Base-by-base conservation (phyloP, 2,888 invertebrate genomes). In the Ornithoptera alexandrae region DNA sequence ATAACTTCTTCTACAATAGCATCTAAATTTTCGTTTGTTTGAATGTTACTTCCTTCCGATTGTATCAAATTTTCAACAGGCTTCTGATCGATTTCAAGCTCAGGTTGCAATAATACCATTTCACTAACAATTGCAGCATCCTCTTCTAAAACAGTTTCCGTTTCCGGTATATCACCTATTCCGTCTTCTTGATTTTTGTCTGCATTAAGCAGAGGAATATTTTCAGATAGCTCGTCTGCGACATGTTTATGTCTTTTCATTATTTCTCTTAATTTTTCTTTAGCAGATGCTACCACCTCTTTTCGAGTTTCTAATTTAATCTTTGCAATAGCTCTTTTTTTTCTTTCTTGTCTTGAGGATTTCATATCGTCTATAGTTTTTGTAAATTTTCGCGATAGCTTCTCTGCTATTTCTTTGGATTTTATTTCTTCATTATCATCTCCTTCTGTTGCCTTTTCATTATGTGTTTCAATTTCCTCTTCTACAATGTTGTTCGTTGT, bases 1-100 rank as follows among this genome's bases (percentile, higher is more conserved):
- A 93, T 90, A 60, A 92, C 92, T 76, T 93, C 92, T 79, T 93
- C 93, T 1, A 93, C 92, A 71, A 93, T 93, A 17, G 82, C 82
- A 73, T 93, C 88, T 70, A 93, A 83, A 72, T 86, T 90, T 80
- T 89, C 85, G 73, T 88, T 85, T 39, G 83, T 82, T 57, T 75
- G 78, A 70, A 77, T 82, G 58, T 75, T 72, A 69, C 70, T 71
- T 62, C 79, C 75, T 72, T 75, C 70, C 78, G 76, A 71, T 74
- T 73, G 22, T 22, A 60, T 64, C 72, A 68, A 57, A 75, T 74
- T 71, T 72, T 76, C 71, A 15, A 67, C 42, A 61, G 72, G 70
- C 58, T 67, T 62, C 53, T 53, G 62, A 24, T 72, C 73, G 59
- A 71, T 70, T 39, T 67, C 67, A 20, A 68, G 57, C 62, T 63